Base-by-base conservation (phyloP, 2,797 vertebrate species). In the Eulemur albifrons region DNA sequence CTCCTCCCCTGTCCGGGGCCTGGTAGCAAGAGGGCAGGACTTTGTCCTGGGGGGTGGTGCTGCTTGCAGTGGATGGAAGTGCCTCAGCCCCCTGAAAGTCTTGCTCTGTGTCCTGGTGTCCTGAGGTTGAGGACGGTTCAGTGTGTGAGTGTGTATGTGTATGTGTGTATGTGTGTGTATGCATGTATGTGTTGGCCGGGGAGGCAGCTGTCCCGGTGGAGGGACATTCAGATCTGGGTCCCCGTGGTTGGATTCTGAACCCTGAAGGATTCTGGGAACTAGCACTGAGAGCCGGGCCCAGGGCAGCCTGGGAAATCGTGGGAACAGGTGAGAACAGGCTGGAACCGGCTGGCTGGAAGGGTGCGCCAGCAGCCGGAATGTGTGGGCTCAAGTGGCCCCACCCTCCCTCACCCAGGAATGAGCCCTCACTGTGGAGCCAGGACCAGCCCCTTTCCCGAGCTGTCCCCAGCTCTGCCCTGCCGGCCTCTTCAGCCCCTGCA, bases 211-310 rank as follows among this genome's bases (percentile, higher is more conserved):
- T 50, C 76, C 38, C 10, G 14, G 21, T 45, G 84, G 57, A 88
- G 59, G 40, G 23, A 40, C n/a, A 23, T 92, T 79, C 12, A 63
- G 63, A 67, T 20, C 69, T 35, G 67, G 76, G 48, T 86, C 23
- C 15, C 15, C 50, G 21, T 18, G 4, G 14, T 8, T 90, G 48
- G 61, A 81, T 54, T 86, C 65, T 65, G 81, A 70, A 14, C 32
- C 40, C 52, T 83, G 84, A 84, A 94, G 97, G 97, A 95, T 96
- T 97, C 94, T 98, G 97, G 96, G 95, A 96, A 32, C 15, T 85
- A 83, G 93, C 48, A 3, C 43, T 45, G 40, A 32, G n/a, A 80
- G 75, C 88, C 0, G 0, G 79, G 48, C 54, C 4, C 77, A 45
- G 79, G 38, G 93, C 59, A 96, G 75, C 61, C 93, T 96, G 97